phyloP scores from a whole-genome alignment of 2,113 vertebrate species.

The Aramus guarauna region DNA sequence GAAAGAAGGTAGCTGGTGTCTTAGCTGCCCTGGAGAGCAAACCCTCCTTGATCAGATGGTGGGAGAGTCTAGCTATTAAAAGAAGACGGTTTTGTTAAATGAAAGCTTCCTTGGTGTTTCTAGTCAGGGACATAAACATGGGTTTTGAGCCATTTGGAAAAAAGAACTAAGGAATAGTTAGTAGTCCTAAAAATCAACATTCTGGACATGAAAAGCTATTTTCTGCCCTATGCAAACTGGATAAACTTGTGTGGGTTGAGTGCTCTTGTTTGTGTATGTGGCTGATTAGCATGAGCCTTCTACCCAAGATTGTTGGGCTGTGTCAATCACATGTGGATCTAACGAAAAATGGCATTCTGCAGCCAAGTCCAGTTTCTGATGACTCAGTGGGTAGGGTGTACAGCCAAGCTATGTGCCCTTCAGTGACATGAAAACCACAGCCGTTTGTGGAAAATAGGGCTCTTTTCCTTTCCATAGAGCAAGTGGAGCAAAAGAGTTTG shows the following conservation, averaged over 20 bases:
- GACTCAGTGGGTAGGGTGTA: slow-evolving; percentile 36
- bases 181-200: slow-evolving; percentile 14
- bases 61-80: not conserved
- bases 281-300: slow-evolving; percentile 46
- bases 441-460: slow-evolving; percentile 22
- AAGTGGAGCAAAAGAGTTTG: slow-evolving; percentile 39
- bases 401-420: slow-evolving; percentile 64
- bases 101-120: not conserved
- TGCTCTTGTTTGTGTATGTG: slow-evolving; percentile 36
- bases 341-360: slow-evolving; percentile 49
- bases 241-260: slow-evolving; percentile 41
- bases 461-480: slow-evolving; percentile 30
- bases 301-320: slow-evolving; percentile 38
- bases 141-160: not conserved
- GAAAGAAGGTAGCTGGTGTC: not conserved
- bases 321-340: slow-evolving; percentile 44
- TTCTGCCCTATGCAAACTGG: slow-evolving; percentile 14
- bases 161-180: not conserved
- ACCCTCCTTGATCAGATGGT: not conserved
- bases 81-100: not conserved
- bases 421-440: slow-evolving; percentile 63
- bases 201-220: not conserved
- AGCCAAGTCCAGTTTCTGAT: slow-evolving; percentile 27
- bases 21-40: not conserved
- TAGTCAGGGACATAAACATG: not conserved